A percentile compares a stretch with the other conserved stretches of the same genome.
Evolutionary conservation across 64 coral and sea anemone genomes (phyloP).

Genomic region (Trachythela sp.): DNA sequence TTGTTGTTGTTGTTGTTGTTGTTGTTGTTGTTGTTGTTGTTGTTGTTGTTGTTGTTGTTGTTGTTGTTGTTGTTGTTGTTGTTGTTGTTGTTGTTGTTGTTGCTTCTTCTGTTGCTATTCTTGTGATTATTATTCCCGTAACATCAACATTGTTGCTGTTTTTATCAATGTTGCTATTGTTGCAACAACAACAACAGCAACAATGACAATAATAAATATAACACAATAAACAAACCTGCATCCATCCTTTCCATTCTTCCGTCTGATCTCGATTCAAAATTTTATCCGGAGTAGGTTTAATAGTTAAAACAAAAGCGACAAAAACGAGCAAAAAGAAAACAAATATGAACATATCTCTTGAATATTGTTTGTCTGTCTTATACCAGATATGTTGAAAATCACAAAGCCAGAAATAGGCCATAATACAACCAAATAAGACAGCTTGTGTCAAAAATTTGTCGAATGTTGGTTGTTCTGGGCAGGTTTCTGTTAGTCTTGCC

Average conservation of each 20-base stretch:
- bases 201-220: neutral
- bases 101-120: too few species aligned
- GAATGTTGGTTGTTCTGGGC: constrained; percentile 75
- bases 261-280: constrained; percentile 94
- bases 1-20: too few species aligned
- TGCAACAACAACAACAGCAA: neutral
- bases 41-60: too few species aligned
- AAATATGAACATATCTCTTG: constrained; percentile 77
- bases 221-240: constrained; percentile 65
- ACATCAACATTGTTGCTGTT: too few species aligned
- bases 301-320: constrained; percentile 72
- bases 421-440: constrained; percentile 76
- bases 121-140: too few species aligned
- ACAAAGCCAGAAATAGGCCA: constrained; percentile 95
- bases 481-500: constrained; percentile 63
- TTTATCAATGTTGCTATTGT: too few species aligned
- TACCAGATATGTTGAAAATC: constrained; percentile 97
- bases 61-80: too few species aligned
- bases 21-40: too few species aligned
- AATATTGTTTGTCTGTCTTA: constrained; percentile 92
- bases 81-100: too few species aligned
- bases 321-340: constrained; percentile 69
- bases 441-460: constrained; percentile 77
- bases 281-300: constrained; percentile 71
- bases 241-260: constrained; percentile 99